Evolutionary conservation across 2,888 invertebrate species (phyloP), one percentile per base, ranked within the genome.

Genomic region (Druceiella hillmani): DNA sequence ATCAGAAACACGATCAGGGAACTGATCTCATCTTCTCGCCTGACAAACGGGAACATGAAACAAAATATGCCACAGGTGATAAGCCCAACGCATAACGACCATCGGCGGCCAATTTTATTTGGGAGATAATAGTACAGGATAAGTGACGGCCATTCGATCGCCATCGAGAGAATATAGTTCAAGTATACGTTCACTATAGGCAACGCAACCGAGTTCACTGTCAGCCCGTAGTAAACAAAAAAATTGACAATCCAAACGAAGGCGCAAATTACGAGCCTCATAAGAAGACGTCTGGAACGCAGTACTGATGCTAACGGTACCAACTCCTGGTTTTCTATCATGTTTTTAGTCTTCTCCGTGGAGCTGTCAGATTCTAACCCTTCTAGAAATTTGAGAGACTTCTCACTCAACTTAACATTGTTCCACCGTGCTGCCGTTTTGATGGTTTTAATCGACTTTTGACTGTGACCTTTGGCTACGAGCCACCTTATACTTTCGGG

Each of bases 171-270:
- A 4, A 27, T 10, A 10, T 10, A 27, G 11, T 27, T 10, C 4
- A 27, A 5, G 10, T 27, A 27, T 4, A 11, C 6, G n/a, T 20
- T 27, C n/a, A 5, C 10, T 4, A 5, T 27, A 11, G 27, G 5
- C 9, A 27, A 11, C 9, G 6, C 11, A 10, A 27, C 27, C 5
- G 27, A 27, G 10, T 27, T 7, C 11, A 27, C 4, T 4, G 10
- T 7, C 10, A 27, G 10, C 10, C 27, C 27, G 10, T 27, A 11
- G 27, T 7, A 27, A 7, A 10, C 10, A 5, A 27, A 27, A 27
- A 27, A 5, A 27, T 10, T 27, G 27, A 4, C 6, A 27, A 27
- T 10, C 27, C 27, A 27, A 27, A 9, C 9, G 10, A 27, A 27
- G 9, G 10, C 5, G 27, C 27, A 27, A 7, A 27, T 7, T 7